phyloP scores from a whole-genome alignment of 2,888 invertebrate genomes.

The Cheilosia pagana region DNA sequence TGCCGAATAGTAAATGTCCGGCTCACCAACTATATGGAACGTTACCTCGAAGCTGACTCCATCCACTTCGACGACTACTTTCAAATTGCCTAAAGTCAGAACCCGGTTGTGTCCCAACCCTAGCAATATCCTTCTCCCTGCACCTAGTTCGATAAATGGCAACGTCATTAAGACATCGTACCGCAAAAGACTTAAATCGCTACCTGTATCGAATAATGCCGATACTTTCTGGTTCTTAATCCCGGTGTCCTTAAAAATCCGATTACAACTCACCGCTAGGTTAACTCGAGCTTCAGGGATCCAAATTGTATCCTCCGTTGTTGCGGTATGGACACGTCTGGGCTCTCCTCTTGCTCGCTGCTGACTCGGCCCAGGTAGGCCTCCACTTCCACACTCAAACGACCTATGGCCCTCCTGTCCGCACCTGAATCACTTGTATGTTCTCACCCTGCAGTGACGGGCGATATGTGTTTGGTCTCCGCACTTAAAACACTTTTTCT shows the following conservation, averaged over 20 bases:
- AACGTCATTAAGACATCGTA: conserved; percentile 47
- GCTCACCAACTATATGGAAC: conserved; percentile 49
- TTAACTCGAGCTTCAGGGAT: too few species aligned
- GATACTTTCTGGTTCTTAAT: not conserved
- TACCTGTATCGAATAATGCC: not conserved
- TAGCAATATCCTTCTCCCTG: not conserved
- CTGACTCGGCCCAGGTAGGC: not conserved
- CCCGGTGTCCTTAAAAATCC: not conserved
- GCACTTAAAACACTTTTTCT: too few species aligned
- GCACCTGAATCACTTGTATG: too few species aligned
- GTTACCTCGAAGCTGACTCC: conserved; percentile 26
- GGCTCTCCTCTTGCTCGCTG: too few species aligned
- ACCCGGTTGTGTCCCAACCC: conserved; percentile 59
- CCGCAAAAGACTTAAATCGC: conserved; percentile 46
- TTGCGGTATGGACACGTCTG: too few species aligned
- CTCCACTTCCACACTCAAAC: not conserved
- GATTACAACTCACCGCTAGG: not conserved
- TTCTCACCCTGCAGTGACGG: too few species aligned
- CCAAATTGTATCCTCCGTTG: too few species aligned
- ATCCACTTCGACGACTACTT: conserved; percentile 37
- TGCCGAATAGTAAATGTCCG: conserved; percentile 54
- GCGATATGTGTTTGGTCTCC: not conserved
- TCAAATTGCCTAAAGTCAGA: conserved; percentile 48
- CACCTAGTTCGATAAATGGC: conserved; percentile 19
- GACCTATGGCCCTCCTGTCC: not conserved